Evolutionary conservation across 1,140 invertebrate species (phyloP).

Genomic region (Mamestra configurata): DNA sequence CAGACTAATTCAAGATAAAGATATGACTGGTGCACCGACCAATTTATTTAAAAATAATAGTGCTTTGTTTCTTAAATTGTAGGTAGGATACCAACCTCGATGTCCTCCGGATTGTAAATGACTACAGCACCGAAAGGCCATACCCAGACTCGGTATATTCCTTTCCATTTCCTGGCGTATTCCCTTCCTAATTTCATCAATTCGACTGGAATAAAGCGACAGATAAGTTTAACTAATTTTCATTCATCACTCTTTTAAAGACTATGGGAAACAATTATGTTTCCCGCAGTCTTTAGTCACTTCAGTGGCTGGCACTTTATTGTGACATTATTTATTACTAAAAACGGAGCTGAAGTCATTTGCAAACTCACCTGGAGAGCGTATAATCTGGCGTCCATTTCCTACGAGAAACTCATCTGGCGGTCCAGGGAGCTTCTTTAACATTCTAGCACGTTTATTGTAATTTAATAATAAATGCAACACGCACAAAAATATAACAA

Average conservation of each 20-base stretch:
- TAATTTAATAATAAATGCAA: slow-evolving; percentile 57
- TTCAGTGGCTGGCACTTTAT: too few species aligned
- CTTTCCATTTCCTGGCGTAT: slow-evolving; percentile 62
- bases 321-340: too few species aligned
- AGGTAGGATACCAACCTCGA: slow-evolving; percentile 67
- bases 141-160: slow-evolving; percentile 64
- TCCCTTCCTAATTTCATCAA: slow-evolving; percentile 53
- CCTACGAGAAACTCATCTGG: slow-evolving; percentile 59
- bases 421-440: slow-evolving; percentile 61
- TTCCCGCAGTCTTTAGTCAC: too few species aligned
- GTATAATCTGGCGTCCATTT: slow-evolving; percentile 50
- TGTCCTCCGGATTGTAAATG: slow-evolving; percentile 71
- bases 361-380: slow-evolving; percentile 53
- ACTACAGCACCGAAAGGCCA: slow-evolving; percentile 61
- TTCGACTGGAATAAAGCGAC: slow-evolving; percentile 44
- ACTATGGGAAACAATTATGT: too few species aligned
- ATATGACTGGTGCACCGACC: too few species aligned
- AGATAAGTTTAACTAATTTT: too few species aligned
- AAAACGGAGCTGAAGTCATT: too few species aligned
- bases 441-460: slow-evolving; percentile 54
- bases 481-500: slow-evolving; percentile 50
- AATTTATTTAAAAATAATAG: too few species aligned
- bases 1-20: too few species aligned
- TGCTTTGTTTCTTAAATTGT: too few species aligned
- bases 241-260: too few species aligned